phyloP scores from a whole-genome alignment of 2,797 vertebrate genomes.

The Cryptoblepharus egeriae region DNA sequence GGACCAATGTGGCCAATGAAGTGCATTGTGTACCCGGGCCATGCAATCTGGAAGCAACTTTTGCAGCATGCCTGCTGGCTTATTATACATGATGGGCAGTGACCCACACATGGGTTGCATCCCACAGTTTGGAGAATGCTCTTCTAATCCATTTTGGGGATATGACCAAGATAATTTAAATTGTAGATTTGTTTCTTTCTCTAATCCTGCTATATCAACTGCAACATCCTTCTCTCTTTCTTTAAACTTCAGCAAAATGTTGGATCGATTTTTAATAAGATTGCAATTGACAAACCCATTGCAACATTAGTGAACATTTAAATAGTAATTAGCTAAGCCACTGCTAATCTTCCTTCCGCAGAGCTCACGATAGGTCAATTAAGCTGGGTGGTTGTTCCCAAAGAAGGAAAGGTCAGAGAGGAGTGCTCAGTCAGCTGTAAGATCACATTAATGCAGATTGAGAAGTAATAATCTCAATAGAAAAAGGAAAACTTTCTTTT shows the following conservation, averaged over 20 bases:
- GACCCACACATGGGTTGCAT: not conserved
- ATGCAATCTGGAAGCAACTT: too few species aligned
- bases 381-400: conserved; percentile 76
- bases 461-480: conserved; percentile 70
- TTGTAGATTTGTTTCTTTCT: conserved; percentile 58
- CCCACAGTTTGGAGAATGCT: conserved; percentile 37
- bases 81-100: not conserved
- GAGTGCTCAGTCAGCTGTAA: conserved; percentile 83
- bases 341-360: conserved; percentile 77
- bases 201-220: conserved; percentile 60
- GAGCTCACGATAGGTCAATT: conserved; percentile 79
- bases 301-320: conserved; percentile 79
- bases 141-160: conserved; percentile 15
- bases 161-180: conserved; percentile 43
- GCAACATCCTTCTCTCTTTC: conserved; percentile 50
- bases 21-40: too few species aligned
- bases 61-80: too few species aligned
- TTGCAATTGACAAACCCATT: conserved; percentile 76
- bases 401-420: conserved; percentile 80
- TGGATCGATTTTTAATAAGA: conserved; percentile 74
- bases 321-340: conserved; percentile 84
- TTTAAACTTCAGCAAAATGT: conserved; percentile 58
- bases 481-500: conserved; percentile 52
- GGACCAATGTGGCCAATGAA: too few species aligned
- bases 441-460: conserved; percentile 73